Conservation (phyloP, 1,140 invertebrate genomes). For the Brevipalpus yothersi region DNA sequence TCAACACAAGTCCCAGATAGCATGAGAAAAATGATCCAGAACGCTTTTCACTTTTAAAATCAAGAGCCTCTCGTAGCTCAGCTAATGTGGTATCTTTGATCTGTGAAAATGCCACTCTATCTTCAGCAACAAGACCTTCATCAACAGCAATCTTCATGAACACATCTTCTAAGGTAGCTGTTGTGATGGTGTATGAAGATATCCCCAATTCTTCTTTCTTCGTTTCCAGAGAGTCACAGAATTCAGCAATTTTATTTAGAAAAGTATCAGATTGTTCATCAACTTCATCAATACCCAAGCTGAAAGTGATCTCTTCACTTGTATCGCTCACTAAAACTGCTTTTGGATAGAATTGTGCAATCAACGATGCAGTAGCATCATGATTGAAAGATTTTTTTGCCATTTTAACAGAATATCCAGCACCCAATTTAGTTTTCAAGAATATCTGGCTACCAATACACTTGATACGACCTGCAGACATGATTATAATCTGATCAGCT, state of each 20-base stretch:
- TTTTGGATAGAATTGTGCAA: not conserved
- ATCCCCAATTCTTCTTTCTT: conserved; percentile 33
- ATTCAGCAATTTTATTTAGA: not conserved
- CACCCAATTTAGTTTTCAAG: conserved; percentile 25
- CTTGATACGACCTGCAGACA: conserved; percentile 26
- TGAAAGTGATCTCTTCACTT: not conserved
- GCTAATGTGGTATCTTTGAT: too few relatives aligned
- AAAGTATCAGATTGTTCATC: not conserved
- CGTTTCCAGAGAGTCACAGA: conserved; percentile 38
- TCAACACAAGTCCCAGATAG: too few relatives aligned
- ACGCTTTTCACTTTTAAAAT: too few relatives aligned
- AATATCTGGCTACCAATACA: conserved; percentile 27
- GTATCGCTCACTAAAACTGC: not conserved
- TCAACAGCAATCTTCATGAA: conserved; percentile 17
- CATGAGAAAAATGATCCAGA: too few relatives aligned
- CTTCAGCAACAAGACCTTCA: not conserved
- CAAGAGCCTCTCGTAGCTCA: too few relatives aligned
- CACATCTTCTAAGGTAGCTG: conserved; percentile 62
- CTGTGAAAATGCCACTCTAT: too few relatives aligned
- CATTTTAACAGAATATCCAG: conserved; percentile 13
- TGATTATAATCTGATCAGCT: conserved; percentile 30
- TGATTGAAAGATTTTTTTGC: conserved; percentile 7
- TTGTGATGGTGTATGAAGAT: conserved; percentile 43
- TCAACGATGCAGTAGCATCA: not conserved
- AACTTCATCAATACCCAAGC: not conserved